phyloP scores from a whole-genome alignment of 2,113 vertebrate species.

The Lonchura striata region DNA sequence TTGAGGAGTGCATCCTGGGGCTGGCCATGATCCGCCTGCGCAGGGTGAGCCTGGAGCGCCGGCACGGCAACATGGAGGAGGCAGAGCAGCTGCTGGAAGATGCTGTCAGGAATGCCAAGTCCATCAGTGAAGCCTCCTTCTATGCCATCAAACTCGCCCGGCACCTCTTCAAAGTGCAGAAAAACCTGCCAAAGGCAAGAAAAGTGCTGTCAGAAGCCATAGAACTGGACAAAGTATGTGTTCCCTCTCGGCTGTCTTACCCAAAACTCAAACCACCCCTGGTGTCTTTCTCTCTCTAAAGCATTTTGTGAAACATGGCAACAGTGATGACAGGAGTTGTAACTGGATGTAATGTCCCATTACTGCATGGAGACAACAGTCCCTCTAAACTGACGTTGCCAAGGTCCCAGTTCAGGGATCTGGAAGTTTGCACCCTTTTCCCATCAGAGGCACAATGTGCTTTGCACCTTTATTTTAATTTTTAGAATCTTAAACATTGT shows the following conservation, averaged over 20 bases:
- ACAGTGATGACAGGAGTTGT: constrained; percentile 73
- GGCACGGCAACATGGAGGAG: constrained; percentile 91
- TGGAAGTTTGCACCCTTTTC: not conserved
- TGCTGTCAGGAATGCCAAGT: constrained; percentile 85
- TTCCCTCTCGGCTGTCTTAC: not conserved
- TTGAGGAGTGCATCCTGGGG: constrained; percentile 85
- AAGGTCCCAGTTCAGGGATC: not conserved
- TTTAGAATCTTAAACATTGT: fast-evolving
- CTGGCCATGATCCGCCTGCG: constrained; percentile 94
- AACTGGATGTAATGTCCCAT: constrained; percentile 47
- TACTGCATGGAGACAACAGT: constrained; percentile 78
- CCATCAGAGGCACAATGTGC: not conserved
- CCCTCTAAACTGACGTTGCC: constrained; percentile 86
- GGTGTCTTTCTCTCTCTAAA: not conserved
- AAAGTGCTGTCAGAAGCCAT: constrained; percentile 93
- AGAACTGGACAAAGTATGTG: constrained; percentile 90
- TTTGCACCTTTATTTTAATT: not conserved
- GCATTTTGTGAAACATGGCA: not conserved
- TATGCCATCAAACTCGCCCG: constrained; percentile 93
- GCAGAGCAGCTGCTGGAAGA: constrained; percentile 89
- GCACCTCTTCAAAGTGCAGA: constrained; percentile 92
- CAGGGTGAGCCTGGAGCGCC: constrained; percentile 92
- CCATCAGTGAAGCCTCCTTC: constrained; percentile 83
- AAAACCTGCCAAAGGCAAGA: constrained; percentile 87
- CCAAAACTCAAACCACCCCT: not conserved